These are phyloP conservation scores for Coreoperca whiteheadi DNA, from an alignment of 2,113 vertebrate genomes.

Conservation along the genomic window DNA sequence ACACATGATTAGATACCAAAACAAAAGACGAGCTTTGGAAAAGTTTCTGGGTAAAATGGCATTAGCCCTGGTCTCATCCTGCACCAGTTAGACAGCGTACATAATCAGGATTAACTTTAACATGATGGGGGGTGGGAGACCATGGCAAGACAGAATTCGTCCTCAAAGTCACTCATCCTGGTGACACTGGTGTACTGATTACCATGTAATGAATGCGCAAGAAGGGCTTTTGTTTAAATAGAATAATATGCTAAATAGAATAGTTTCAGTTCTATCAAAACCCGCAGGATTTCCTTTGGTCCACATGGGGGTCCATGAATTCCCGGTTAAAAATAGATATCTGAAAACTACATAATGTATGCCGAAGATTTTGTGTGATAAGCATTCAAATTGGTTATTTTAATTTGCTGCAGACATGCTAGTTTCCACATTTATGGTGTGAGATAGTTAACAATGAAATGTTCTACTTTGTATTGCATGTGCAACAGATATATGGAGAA, in stretches of 20 bases:
- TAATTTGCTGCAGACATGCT: background rate
- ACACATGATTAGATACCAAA: constrained; percentile 69
- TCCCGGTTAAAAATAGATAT: background rate
- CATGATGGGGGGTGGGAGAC: constrained; percentile 41
- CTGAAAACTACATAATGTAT: background rate
- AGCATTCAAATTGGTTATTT: background rate
- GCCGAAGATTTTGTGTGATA: background rate
- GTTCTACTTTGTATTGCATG: background rate
- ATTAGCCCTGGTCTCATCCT: constrained; percentile 71
- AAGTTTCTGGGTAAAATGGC: constrained; percentile 73
- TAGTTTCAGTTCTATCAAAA: background rate
- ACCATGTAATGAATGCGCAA: constrained; percentile 3
- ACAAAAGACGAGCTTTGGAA: constrained; percentile 78
- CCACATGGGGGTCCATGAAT: background rate
- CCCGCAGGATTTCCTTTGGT: background rate
- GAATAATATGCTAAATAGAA: background rate
- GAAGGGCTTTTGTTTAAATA: background rate
- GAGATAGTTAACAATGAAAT: background rate
- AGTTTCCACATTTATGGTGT: background rate
- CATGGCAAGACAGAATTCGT: constrained; percentile 34
- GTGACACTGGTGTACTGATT: constrained; percentile 8
- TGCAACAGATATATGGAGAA: background rate
- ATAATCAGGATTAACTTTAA: constrained; percentile 83
- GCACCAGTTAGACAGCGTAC: constrained; percentile 70
- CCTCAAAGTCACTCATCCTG: constrained; percentile 39